Evolutionary conservation across 2,113 vertebrate genomes (phyloP).

Genomic region (Aptenodytes patagonicus): DNA sequence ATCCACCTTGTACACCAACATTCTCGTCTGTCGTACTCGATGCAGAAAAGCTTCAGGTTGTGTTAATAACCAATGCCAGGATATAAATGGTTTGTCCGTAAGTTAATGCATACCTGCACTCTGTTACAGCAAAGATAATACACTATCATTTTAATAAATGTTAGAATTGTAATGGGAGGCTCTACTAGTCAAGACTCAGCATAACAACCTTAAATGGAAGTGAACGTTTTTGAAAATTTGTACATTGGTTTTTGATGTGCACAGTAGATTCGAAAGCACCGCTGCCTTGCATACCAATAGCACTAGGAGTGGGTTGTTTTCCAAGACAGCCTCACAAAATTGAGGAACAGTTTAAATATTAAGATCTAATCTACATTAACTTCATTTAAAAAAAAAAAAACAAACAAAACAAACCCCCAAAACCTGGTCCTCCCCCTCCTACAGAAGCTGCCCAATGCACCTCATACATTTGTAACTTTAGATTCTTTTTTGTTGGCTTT

Average conservation of each 20-base stretch:
- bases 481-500: slow-evolving; percentile 68
- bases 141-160: slow-evolving; percentile 60
- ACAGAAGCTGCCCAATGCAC: slow-evolving; percentile 83
- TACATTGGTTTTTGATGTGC: slow-evolving; percentile 67
- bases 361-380: slow-evolving; percentile 82
- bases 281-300: slow-evolving; percentile 87
- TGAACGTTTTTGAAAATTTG: slow-evolving; percentile 67
- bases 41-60: slow-evolving; percentile 65
- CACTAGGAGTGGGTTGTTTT: slow-evolving; percentile 79
- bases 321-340: slow-evolving; percentile 93
- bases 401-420: slow-evolving; percentile 61
- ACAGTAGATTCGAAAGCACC: slow-evolving; percentile 78
- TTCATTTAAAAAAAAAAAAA: slow-evolving; percentile 65
- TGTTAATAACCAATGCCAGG: slow-evolving; percentile 74
- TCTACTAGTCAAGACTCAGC: slow-evolving; percentile 70
- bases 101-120: slow-evolving; percentile 72
- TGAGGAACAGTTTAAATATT: slow-evolving; percentile 92
- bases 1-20: slow-evolving; percentile 74
- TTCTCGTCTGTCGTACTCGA: slow-evolving; percentile 64
- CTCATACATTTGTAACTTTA: slow-evolving; percentile 77
- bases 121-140: slow-evolving; percentile 71
- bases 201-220: slow-evolving; percentile 68
- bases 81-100: slow-evolving; percentile 67
- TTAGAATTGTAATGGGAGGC: slow-evolving; percentile 66
- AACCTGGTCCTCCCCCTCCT: slow-evolving; percentile 78